Percentiles rank a stretch among this genome's conserved stretches.
Conservation (phyloP, 2,888 invertebrate genomes). For the Nebria brevicollis region DNA sequence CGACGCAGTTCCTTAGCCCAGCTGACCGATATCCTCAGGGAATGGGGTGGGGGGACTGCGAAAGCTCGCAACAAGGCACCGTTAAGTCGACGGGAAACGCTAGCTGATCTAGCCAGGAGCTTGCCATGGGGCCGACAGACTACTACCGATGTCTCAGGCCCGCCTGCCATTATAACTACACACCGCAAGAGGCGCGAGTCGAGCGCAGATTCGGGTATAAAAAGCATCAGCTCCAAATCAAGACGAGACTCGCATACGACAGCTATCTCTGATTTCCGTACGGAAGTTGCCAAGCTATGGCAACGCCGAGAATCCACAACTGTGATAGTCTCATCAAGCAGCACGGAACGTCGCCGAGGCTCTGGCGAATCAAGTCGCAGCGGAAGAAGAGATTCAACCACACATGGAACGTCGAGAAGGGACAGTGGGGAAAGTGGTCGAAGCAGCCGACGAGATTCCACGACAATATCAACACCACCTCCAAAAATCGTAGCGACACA, state of each 20-base stretch:
- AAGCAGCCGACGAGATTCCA: constrained; percentile 76
- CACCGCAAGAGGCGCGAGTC: constrained; percentile 84
- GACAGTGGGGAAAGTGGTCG: constrained; percentile 77
- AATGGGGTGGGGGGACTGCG: constrained; percentile 81
- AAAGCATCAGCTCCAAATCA: constrained; percentile 74
- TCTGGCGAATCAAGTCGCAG: constrained; percentile 75
- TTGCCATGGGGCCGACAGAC: constrained; percentile 82
- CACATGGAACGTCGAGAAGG: constrained; percentile 68
- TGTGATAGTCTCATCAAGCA: constrained; percentile 60
- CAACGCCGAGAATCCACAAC: constrained; percentile 70
- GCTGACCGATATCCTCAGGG: constrained; percentile 86
- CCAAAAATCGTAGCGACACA: constrained; percentile 69
- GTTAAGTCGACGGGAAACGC: constrained; percentile 84
- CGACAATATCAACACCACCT: constrained; percentile 67
- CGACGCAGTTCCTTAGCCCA: constrained; percentile 88
- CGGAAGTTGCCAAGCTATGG: constrained; percentile 79
- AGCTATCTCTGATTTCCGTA: constrained; percentile 72
- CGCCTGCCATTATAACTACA: constrained; percentile 60
- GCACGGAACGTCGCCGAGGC: constrained; percentile 66
- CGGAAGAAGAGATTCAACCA: constrained; percentile 72
- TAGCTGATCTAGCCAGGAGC: constrained; percentile 87
- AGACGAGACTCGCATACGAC: constrained; percentile 77
- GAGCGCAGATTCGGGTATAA: constrained; percentile 86
- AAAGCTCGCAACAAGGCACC: constrained; percentile 70
- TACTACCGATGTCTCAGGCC: constrained; percentile 65